Conservation (phyloP, 2,888 invertebrate species). For the Drepanosiphum platanoidis region DNA sequence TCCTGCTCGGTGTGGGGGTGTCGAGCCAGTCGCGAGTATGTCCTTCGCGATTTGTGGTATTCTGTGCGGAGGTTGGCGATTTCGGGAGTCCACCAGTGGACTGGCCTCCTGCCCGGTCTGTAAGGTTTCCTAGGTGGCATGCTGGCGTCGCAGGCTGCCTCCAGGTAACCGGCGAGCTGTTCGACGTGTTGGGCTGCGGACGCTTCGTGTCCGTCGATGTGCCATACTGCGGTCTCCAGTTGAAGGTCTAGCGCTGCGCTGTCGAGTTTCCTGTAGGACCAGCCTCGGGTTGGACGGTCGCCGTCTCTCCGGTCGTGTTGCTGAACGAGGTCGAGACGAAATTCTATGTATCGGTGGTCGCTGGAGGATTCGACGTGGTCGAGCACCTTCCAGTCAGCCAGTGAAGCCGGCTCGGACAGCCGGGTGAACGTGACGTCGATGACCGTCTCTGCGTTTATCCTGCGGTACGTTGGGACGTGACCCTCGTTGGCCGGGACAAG, state of each 20-base stretch:
- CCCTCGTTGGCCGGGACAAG: too few relatives aligned
- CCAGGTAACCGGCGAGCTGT: too few relatives aligned
- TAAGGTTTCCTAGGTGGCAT: not conserved
- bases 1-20: too few relatives aligned
- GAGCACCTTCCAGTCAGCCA: not conserved
- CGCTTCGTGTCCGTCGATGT: too few relatives aligned
- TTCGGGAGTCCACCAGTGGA: not conserved
- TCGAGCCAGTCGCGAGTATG: too few relatives aligned
- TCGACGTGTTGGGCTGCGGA: too few relatives aligned
- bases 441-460: too few relatives aligned
- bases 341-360: not conserved
- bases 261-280: not conserved
- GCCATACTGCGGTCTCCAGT: too few relatives aligned
- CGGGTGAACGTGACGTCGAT: not conserved
- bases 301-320: too few relatives aligned
- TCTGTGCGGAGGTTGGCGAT: not conserved
- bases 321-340: too few relatives aligned
- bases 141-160: not conserved
- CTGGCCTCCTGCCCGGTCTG: not conserved
- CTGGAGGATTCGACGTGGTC: not conserved
- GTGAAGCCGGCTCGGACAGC: not conserved
- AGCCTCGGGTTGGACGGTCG: not conserved
- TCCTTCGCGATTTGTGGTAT: too few relatives aligned
- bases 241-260: not conserved
- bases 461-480: too few relatives aligned